These are phyloP conservation scores for Poecilobothrus nobilitatus DNA, from an alignment of 2,888 invertebrate genomes.

Conservation along the genomic window DNA sequence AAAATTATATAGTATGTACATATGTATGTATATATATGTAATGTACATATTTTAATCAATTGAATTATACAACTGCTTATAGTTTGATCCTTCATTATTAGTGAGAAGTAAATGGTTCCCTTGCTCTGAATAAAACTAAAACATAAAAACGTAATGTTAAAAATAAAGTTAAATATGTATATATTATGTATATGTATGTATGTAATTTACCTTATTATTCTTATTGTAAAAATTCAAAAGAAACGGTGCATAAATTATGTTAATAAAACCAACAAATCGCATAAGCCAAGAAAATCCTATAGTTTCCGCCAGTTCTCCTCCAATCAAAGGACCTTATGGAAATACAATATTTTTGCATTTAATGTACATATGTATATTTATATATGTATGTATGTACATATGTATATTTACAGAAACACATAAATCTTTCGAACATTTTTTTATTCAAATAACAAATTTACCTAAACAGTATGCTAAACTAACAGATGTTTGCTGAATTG, in stretches of 20 bases:
- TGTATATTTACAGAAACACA: no score
- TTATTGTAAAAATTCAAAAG: constrained; percentile 44
- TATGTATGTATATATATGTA: no score
- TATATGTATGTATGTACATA: background rate
- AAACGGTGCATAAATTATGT: constrained; percentile 60
- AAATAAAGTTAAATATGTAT: background rate
- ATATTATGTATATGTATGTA: background rate
- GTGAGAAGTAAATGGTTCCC: constrained; percentile 33
- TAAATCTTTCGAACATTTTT: no score
- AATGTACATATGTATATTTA: constrained; percentile 10
- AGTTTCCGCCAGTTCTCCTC: constrained; percentile 59
- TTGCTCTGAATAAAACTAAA: constrained; percentile 31
- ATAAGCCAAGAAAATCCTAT: constrained; percentile 70
- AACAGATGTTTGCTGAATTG: constrained; percentile 73
- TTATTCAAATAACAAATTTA: constrained; percentile 32
- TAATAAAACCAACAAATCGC: constrained; percentile 59
- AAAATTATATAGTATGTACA: no score
- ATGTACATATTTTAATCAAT: constrained; percentile 31
- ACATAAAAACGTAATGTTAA: background rate
- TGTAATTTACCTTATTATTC: constrained; percentile 34
- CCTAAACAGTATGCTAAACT: constrained; percentile 72
- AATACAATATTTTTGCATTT: constrained; percentile 8
- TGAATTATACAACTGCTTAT: constrained; percentile 40
- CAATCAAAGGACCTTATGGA: constrained; percentile 57
- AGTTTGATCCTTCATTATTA: constrained; percentile 31